phyloP scores from a whole-genome alignment of 1,140 invertebrate species.

The Anastrepha ludens region DNA sequence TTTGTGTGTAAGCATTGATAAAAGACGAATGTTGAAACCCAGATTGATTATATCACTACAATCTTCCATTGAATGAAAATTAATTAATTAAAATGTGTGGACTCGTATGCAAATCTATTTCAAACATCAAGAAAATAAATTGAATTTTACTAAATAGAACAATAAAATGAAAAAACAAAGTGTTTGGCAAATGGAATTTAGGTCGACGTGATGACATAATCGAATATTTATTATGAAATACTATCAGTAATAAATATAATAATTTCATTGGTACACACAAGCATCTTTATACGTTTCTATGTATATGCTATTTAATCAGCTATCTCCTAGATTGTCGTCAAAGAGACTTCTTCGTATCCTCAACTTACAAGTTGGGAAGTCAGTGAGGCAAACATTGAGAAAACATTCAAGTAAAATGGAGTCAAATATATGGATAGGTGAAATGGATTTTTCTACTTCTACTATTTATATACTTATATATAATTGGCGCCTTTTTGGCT shows the following conservation, averaged over 20 bases:
- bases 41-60: constrained; percentile 54
- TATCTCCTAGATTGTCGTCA: too few species aligned
- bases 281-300: too few species aligned
- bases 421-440: too few species aligned
- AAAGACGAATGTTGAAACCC: constrained; percentile 49
- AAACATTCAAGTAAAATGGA: too few species aligned
- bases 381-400: too few species aligned
- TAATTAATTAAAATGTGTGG: constrained; percentile 53
- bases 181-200: constrained; percentile 40
- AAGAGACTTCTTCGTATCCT: too few species aligned
- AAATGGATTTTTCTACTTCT: too few species aligned
- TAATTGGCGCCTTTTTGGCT: too few species aligned
- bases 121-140: constrained; percentile 48
- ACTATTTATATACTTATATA: too few species aligned
- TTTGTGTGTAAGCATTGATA: not conserved
- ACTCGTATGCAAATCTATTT: constrained; percentile 29
- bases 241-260: not conserved
- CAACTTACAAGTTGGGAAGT: too few species aligned
- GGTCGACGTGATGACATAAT: constrained; percentile 30
- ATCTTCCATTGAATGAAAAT: constrained; percentile 33
- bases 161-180: constrained; percentile 9
- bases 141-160: constrained; percentile 17
- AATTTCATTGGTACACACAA: too few species aligned
- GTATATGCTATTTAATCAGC: too few species aligned
- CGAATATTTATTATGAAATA: constrained; percentile 2